phyloP scores from a whole-genome alignment of 2,797 vertebrate species.

The Cirrhinus mrigala region DNA sequence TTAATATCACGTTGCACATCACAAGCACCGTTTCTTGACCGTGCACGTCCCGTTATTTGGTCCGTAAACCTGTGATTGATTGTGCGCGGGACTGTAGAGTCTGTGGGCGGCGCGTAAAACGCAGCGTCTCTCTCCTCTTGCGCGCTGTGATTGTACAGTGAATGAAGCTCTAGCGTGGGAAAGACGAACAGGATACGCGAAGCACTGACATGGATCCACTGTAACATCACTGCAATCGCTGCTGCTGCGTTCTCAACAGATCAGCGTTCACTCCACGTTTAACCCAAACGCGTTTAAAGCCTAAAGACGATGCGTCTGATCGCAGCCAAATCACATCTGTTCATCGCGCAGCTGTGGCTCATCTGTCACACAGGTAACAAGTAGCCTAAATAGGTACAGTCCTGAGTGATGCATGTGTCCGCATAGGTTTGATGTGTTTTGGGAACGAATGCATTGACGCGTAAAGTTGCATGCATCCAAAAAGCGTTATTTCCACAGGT shows the following conservation, averaged over 20 bases:
- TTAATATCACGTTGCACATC: no score
- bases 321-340: constrained; percentile 69
- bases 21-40: background rate
- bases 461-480: constrained; percentile 12
- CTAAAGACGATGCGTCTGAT: constrained; percentile 77
- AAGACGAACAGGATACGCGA: constrained; percentile 40
- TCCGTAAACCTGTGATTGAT: constrained; percentile 6
- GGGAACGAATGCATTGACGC: background rate
- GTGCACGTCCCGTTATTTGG: background rate
- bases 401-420: background rate
- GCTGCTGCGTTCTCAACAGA: constrained; percentile 41
- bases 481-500: constrained; percentile 10
- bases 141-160: constrained; percentile 23
- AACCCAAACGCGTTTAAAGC: constrained; percentile 28
- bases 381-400: background rate
- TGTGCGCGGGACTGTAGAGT: constrained; percentile 47
- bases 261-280: background rate
- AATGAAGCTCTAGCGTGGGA: constrained; percentile 52
- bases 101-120: constrained; percentile 75
- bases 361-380: constrained; percentile 88
- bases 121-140: constrained; percentile 55
- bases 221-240: constrained; percentile 65
- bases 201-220: constrained; percentile 63
- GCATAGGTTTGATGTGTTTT: background rate
- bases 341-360: constrained; percentile 81